Base-by-base conservation (phyloP, 2,113 vertebrate species). In the Osmerus mordax region DNA sequence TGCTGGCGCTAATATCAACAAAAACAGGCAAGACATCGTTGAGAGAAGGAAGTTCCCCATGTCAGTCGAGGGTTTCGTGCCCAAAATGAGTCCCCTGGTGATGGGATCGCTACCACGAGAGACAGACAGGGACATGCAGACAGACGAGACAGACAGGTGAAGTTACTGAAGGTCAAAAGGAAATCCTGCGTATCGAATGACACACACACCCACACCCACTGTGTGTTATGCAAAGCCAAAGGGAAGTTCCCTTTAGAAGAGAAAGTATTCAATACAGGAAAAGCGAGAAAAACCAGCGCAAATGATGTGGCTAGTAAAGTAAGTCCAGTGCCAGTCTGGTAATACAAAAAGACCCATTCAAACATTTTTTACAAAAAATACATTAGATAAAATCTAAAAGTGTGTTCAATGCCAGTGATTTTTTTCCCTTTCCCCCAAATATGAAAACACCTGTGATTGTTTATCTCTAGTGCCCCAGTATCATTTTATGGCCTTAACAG, bases 181-280 rank as follows among this genome's bases (percentile, higher is more conserved):
- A 62, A 62, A 28, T 62, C 25, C 60, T 28, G 23, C 16, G 14
- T 19, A 28, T 18, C 36, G 64, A 16, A 59, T 73, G 70, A 51
- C 41, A 32, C 52, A 60, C 51, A 65, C 62, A 72, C 61, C 9
- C 41, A 47, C 41, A 47, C 41, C 41, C 7, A 47, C 41, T 47
- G 41, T 59, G 56, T 3, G 32, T 64, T 28, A 72, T 59, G 65
- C 67, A 77, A 79, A 81, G 18, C 69, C 18, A 21, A 29, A 36
- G 78, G 81, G 82, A 77, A 82, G 83, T 82, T 79, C 81, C 82
- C 36, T 0, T 18, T 78, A 76, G 81, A 76, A 81, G 74, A 85
- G 80, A 87, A 82, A 78, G 71, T 75, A 62, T 78, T 75, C 66
- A 74, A 75, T 75, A 74, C 69, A 60, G 67, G 61, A 51, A 56